Conservation (phyloP, 2,113 vertebrate genomes). For the Proterorhinus semilunaris region DNA sequence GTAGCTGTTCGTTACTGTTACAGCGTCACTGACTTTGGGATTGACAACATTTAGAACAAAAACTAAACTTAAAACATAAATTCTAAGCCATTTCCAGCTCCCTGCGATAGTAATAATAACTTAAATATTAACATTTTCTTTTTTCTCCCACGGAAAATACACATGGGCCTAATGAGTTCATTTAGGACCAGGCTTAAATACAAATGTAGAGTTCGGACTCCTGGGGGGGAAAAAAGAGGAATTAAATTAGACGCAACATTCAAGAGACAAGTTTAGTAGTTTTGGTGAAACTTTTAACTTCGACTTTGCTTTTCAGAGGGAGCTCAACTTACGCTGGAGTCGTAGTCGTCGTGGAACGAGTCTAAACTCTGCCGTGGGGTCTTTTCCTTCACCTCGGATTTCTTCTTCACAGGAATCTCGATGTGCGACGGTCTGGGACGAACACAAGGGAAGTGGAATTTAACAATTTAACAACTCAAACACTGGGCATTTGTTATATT, state of each 20-base stretch:
- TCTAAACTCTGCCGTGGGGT: slow-evolving; percentile 21
- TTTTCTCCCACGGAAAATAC: background rate
- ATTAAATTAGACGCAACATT: background rate
- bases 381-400: slow-evolving; percentile 44
- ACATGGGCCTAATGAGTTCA: background rate
- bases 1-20: no score
- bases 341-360: slow-evolving; percentile 44
- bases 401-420: slow-evolving; percentile 46
- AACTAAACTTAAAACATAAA: background rate
- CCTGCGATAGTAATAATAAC: background rate
- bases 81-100: background rate
- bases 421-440: slow-evolving; percentile 47
- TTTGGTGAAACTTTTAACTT: no score
- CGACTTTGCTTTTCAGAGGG: no score
- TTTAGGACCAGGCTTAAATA: slow-evolving; percentile 28
- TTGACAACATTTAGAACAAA: background rate
- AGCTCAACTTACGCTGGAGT: slow-evolving; percentile 54
- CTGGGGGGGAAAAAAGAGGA: slow-evolving; percentile 10
- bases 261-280: no score
- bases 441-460: background rate
- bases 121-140: slow-evolving; percentile 1
- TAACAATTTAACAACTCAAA: background rate
- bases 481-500: no score
- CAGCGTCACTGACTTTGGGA: no score
- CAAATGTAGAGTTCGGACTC: slow-evolving; percentile 71